Conservation (phyloP, 1,140 invertebrate species). For the Zaprionus tsacasi region DNA sequence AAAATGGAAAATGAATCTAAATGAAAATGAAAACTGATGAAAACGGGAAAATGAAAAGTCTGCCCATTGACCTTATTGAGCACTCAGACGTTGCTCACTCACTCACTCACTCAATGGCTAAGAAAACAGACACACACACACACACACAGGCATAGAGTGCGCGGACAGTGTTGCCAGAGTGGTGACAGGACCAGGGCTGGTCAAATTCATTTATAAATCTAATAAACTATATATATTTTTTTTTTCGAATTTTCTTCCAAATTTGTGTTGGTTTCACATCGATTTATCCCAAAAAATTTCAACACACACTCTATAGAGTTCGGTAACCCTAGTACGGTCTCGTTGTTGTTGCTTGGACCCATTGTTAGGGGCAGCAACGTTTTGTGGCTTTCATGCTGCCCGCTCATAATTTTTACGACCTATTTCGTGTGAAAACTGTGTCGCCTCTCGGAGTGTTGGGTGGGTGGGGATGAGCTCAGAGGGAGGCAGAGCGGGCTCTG, state of each 20-base stretch:
- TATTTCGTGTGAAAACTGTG: conserved; percentile 75
- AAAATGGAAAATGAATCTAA: conserved; percentile 57
- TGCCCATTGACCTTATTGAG: conserved; percentile 80
- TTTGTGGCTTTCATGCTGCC: conserved; percentile 47
- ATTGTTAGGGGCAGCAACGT: conserved; percentile 22
- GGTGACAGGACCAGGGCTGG: neutral
- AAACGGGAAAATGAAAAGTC: conserved; percentile 58
- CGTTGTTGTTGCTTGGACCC: conserved; percentile 1
- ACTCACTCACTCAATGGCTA: conserved; percentile 1
- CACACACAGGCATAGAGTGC: neutral
- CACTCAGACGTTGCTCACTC: conserved; percentile 45
- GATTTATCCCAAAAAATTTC: conserved; percentile 14
- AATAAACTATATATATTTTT: neutral
- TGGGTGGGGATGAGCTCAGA: conserved; percentile 13
- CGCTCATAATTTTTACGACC: conserved; percentile 76
- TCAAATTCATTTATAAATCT: too few species aligned
- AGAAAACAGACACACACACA: conserved; percentile 15
- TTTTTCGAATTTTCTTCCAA: neutral
- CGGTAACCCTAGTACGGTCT: conserved; percentile 3
- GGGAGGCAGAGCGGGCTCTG: neutral
- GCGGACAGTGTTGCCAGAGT: neutral
- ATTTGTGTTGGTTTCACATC: neutral
- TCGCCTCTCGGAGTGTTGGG: conserved; percentile 35
- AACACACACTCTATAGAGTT: conserved; percentile 10
- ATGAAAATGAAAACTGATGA: conserved; percentile 59